Evolutionary conservation across 2,888 invertebrate species (phyloP).

Genomic region (Aromia moschata): DNA sequence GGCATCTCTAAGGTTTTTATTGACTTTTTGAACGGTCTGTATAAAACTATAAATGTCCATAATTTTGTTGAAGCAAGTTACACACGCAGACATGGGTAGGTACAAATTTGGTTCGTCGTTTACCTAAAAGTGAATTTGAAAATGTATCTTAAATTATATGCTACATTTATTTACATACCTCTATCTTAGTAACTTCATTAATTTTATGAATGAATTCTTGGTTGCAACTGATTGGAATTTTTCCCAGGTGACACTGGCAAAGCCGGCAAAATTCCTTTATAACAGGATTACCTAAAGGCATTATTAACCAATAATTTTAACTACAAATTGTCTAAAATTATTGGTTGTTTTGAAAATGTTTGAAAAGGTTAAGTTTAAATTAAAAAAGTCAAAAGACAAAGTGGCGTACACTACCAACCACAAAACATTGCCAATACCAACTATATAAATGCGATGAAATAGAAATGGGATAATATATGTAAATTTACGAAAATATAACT

Average conservation of each 20-base stretch:
- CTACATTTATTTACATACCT: too few relatives aligned
- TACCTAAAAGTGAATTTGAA: conserved; percentile 33
- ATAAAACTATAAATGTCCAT: conserved; percentile 41
- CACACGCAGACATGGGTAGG: conserved; percentile 44
- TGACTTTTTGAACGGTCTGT: conserved; percentile 38
- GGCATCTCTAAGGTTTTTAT: conserved; percentile 36
- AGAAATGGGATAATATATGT: too few relatives aligned
- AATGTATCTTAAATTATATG: too few relatives aligned
- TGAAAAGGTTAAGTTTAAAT: too few relatives aligned
- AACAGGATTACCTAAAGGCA: neutral
- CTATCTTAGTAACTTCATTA: conserved; percentile 40
- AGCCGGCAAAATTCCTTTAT: conserved; percentile 33
- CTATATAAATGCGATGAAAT: too few relatives aligned
- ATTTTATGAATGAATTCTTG: conserved; percentile 40
- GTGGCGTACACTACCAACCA: too few relatives aligned
- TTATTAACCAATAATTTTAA: too few relatives aligned
- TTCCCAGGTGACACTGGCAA: conserved; percentile 32
- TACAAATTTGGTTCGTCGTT: conserved; percentile 35
- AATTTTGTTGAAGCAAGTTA: conserved; percentile 41
- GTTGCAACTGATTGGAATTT: conserved; percentile 23
- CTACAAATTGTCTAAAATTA: too few relatives aligned
- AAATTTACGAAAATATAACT: too few relatives aligned
- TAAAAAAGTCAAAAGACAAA: too few relatives aligned
- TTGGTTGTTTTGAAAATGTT: too few relatives aligned
- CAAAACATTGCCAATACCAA: too few relatives aligned